Evolutionary conservation across 2,888 invertebrate genomes (phyloP).

Genomic region (Drosophila parthenogenetica): DNA sequence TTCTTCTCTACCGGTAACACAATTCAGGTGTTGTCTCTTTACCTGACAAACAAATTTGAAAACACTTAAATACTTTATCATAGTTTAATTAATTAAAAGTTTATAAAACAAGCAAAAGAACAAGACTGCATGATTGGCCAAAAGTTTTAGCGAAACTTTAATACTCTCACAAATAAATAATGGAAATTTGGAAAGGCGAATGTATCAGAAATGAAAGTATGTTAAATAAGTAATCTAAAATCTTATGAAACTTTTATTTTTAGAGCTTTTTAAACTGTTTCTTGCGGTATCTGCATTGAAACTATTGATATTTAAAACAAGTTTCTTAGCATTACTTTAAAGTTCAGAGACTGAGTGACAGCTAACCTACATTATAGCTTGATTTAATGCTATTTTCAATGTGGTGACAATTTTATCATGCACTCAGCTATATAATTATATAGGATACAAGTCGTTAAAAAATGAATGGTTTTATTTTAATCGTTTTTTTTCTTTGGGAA

Average conservation of each 20-base stretch:
- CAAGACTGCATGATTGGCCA: neutral
- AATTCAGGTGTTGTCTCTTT: slow-evolving; percentile 11
- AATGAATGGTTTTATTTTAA: slow-evolving; percentile 34
- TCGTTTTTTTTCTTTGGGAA: slow-evolving; percentile 1
- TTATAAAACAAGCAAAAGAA: slow-evolving; percentile 10
- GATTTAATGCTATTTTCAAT: neutral
- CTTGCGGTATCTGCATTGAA: neutral
- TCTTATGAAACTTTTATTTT: too few species aligned
- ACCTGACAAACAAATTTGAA: slow-evolving; percentile 33
- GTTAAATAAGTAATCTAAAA: too few species aligned
- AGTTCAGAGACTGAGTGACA: neutral
- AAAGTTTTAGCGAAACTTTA: neutral
- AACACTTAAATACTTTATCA: slow-evolving; percentile 35
- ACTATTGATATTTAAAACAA: neutral
- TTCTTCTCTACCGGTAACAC: slow-evolving; percentile 3
- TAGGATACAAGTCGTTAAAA: slow-evolving; percentile 2
- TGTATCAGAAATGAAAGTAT: too few species aligned
- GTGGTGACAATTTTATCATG: slow-evolving; percentile 2
- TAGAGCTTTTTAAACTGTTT: neutral
- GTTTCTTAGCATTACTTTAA: neutral
- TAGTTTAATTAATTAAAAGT: slow-evolving; percentile 42
- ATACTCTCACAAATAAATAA: slow-evolving; percentile 12
- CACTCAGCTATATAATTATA: slow-evolving; percentile 2
- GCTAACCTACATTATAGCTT: neutral
- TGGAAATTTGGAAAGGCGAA: too few species aligned